Percentiles rank a stretch among this genome's conserved stretches.
phyloP scores from a whole-genome alignment of 2,113 vertebrate species.

The Hyaena hyaena region DNA sequence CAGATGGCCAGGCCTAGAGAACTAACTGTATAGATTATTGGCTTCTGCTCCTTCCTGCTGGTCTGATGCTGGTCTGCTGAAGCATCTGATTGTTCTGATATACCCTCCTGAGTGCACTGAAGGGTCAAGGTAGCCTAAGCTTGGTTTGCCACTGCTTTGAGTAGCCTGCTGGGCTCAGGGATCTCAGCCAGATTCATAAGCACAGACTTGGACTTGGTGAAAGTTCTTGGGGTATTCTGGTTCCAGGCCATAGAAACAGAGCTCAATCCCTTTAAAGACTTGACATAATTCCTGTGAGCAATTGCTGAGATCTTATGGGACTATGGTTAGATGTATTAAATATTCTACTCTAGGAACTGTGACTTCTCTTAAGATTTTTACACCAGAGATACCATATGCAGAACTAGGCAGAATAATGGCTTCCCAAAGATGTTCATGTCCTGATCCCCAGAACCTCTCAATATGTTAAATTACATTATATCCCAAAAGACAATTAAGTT shows the following conservation, averaged over 20 bases:
- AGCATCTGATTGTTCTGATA: not conserved
- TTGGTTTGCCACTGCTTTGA: not conserved
- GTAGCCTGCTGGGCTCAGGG: not conserved
- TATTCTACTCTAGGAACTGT: not conserved
- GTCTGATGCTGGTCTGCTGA: not conserved
- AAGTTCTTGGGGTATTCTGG: not conserved
- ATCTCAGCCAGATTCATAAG: not conserved
- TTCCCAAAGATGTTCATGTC: not conserved
- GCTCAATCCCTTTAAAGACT: not conserved
- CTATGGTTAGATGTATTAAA: not conserved
- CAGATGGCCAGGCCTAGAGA: not conserved
- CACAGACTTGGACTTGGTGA: not conserved
- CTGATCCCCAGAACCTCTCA: not conserved
- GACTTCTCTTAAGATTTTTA: not conserved
- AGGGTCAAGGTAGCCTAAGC: not conserved
- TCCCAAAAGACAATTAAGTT: not conserved
- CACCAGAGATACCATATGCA: not conserved
- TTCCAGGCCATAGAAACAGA: not conserved
- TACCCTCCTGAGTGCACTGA: not conserved
- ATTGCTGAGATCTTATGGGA: not conserved
- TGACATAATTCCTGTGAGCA: not conserved
- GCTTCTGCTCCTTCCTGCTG: not conserved
- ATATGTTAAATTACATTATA: not conserved
- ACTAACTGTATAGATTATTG: fast-evolving
- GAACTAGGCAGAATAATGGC: not conserved